A percentile compares a stretch with the other conserved stretches of the same genome.
Conservation (phyloP, 2,113 vertebrate genomes). For the Pipa parva region DNA sequence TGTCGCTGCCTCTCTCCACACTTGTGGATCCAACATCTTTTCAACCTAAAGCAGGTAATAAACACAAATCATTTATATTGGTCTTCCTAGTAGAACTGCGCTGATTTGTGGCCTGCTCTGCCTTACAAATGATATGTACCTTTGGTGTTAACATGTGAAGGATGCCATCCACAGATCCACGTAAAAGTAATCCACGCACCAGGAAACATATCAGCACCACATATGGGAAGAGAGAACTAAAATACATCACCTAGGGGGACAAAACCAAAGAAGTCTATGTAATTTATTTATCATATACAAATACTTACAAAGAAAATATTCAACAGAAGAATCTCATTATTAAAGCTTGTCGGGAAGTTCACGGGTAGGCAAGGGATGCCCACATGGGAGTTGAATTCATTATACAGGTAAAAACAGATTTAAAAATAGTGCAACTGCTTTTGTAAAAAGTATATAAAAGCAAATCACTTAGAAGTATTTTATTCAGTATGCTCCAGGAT, state of each 20-base stretch:
- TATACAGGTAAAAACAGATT: too few species aligned
- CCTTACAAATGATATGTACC: slow-evolving; percentile 65
- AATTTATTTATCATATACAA: too few species aligned
- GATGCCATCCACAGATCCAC: slow-evolving; percentile 89
- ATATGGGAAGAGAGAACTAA: slow-evolving; percentile 97
- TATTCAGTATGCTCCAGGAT: too few species aligned
- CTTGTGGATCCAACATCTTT: slow-evolving; percentile 96
- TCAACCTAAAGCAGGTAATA: slow-evolving; percentile 72
- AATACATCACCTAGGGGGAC: slow-evolving; percentile 90
- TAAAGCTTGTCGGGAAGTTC: too few species aligned
- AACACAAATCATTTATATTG: background rate
- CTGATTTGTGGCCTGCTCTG: too few species aligned
- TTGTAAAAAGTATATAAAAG: too few species aligned
- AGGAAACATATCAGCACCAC: slow-evolving; percentile 96
- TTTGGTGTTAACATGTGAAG: slow-evolving; percentile 98
- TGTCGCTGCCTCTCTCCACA: slow-evolving; percentile 94
- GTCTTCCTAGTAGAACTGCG: background rate
- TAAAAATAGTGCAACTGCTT: too few species aligned
- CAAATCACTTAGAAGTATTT: too few species aligned
- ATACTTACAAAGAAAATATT: too few species aligned
- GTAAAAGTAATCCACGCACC: slow-evolving; percentile 84
- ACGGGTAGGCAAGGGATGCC: too few species aligned
- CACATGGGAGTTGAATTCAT: too few species aligned
- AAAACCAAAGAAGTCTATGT: slow-evolving; percentile 4
- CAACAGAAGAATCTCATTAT: too few species aligned